Base-by-base conservation (phyloP, 1,140 invertebrate genomes). In the Thaumetopoea pityocampa region DNA sequence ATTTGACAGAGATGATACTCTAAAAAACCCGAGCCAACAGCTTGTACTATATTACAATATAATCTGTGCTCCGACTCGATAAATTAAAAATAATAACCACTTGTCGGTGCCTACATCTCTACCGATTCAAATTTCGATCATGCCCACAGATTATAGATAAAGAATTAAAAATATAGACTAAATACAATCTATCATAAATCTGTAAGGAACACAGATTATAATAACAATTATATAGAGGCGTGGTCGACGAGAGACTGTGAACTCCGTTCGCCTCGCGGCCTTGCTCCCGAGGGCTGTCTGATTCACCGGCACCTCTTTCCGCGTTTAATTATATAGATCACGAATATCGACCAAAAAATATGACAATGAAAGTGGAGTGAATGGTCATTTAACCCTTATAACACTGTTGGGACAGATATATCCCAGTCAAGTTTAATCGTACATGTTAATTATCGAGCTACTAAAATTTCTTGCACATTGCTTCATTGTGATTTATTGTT, bases 191-290 rank as follows among this genome's bases (percentile, higher is more conserved):
- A 32, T 41, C 37, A 20, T 41, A 19, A 32, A 41, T 41, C 28
- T 32, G 32, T 41, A 40, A 28, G 28, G 28, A 16, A 14, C 23
- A 29, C 12, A 43, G 33, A 50, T 50, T 50, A 43, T 38, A 41
- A 33, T 50, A 43, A 40, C 40, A 48, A 44, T 43, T 43, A 46
- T 32, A 18, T 12, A 43, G 26, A 45, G 51, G 51, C 51, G 51
- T 54, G 51, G 40, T 36, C 22, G 16, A 15, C 29, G 33, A 34
- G 17, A 36, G 44, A 14, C 19, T 17, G 41, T 32, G 50, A 47
- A 28, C 45, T 48, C 40, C 43, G 33, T 18, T 32, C 34, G 22
- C 30, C 30, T 7, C 15, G 17, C 27, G 49, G 46, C 54, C 54
- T 52, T 42, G 49, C 49, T 45, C 41, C 54, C 28, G 40, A 30